Evolutionary conservation across 2,113 vertebrate genomes (phyloP).

Genomic region (Lophius piscatorius): DNA sequence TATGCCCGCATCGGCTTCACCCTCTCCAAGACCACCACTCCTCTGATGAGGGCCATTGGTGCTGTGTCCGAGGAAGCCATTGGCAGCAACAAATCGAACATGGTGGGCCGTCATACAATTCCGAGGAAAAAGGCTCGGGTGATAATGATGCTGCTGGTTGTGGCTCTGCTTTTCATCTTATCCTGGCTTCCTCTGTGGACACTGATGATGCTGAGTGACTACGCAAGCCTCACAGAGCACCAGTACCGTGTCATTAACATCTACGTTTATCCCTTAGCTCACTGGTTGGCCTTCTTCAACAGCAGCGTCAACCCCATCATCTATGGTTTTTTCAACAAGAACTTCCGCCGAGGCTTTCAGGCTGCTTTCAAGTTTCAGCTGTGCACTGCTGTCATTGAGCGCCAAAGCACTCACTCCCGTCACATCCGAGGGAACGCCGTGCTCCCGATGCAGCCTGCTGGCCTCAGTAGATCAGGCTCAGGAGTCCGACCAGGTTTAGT

Average conservation of each 20-base stretch:
- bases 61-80: conserved; percentile 21
- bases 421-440: conserved; percentile 69
- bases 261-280: conserved; percentile 90
- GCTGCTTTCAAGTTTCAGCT: conserved; percentile 84
- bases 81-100: conserved; percentile 31
- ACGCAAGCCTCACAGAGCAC: conserved; percentile 79
- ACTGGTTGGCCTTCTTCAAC: conserved; percentile 94
- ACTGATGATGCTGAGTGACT: conserved; percentile 92
- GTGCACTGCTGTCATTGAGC: conserved; percentile 67
- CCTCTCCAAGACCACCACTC: conserved; percentile 77
- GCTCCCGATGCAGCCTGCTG: conserved; percentile 51
- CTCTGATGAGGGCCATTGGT: conserved; percentile 24
- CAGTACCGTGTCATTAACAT: conserved; percentile 86
- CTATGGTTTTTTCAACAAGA: conserved; percentile 92
- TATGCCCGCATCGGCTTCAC: conserved; percentile 85
- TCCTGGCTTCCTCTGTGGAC: conserved; percentile 96
- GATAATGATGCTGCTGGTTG: conserved; percentile 87
- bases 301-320: conserved; percentile 93
- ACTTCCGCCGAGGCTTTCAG: conserved; percentile 87
- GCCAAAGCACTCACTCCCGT: conserved; percentile 65
- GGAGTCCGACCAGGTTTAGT: conserved; percentile 8
- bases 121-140: conserved; percentile 85
- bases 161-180: conserved; percentile 88
- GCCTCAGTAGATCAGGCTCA: conserved; percentile 15
- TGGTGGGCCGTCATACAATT: conserved; percentile 65